Evolutionary conservation across 1,140 invertebrate species (phyloP), one percentile per base, ranked within the genome.

Genomic region (Rhizoglyphus robini): DNA sequence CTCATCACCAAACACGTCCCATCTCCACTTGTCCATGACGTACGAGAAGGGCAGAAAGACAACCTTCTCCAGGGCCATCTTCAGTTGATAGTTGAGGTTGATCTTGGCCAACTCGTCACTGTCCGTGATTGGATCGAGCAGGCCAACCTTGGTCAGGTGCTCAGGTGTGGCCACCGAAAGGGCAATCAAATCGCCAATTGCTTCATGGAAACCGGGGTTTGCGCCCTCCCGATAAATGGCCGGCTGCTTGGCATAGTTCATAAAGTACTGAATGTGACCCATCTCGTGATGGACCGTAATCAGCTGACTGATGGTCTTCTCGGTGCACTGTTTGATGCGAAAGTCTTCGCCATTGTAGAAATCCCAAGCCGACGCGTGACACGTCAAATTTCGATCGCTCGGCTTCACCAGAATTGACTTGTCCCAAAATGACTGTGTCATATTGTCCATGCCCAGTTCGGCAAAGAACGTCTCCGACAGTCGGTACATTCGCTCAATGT

Each of bases 171-270:
- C 69, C 0, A 79, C 78, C 18, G 78, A 92, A 0, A 96, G 76
- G 0, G 88, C 85, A 4, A 96, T 81, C 0, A 90, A 84, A 76
- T 96, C 91, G 4, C 91, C 91, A 11, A 96, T 82, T 0, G 91
- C 92, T 77, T 96, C 92, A 72, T 95, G 91, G 74, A 96, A 96
- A 65, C 86, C 86, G 76, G 90, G 88, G 78, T 92, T 92, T 0
- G 90, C 90, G 34, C 88, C 88, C 34, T 82, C 80, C 66, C 86
- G 81, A 73, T 83, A 91, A 23, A 84, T 73, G 48, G 77, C 75
- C 0, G 87, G 87, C 70, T 83, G 83, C 72, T 88, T 72, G 72
- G 82, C 85, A 74, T 91, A 93, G 72, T 88, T 85, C 68, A 88
- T 73, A 75, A 83, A 90, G 78, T 92, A 93, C 72, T 91, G 82